Conservation (phyloP, 1,140 invertebrate genomes). For the Chironomus striatipennis region DNA sequence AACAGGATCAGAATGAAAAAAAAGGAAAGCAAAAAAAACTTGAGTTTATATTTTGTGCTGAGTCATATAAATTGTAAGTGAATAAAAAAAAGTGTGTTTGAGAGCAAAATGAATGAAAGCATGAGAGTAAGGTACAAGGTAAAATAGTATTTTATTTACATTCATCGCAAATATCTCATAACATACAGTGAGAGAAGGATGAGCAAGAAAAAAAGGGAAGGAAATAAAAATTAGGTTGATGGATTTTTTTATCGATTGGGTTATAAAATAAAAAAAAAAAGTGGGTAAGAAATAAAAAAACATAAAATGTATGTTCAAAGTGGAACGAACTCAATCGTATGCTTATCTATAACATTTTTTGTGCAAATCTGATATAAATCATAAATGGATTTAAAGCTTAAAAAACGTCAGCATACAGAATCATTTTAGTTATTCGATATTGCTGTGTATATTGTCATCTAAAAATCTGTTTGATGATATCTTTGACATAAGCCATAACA, state of each 20-base stretch:
- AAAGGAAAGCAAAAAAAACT: too few species aligned
- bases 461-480: too few species aligned
- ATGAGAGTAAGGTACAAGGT: too few species aligned
- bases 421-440: too few species aligned
- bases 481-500: too few species aligned
- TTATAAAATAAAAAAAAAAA: background rate
- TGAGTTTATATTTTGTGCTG: background rate
- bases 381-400: background rate
- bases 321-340: too few species aligned
- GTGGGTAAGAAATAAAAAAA: too few species aligned
- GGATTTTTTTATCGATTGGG: constrained; percentile 4
- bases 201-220: background rate
- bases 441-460: too few species aligned
- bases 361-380: background rate
- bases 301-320: too few species aligned
- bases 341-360: too few species aligned
- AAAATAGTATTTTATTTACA: too few species aligned
- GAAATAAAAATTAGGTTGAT: constrained; percentile 10
- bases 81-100: background rate
- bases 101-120: too few species aligned
- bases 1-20: background rate
- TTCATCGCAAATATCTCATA: background rate
- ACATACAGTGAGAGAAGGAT: background rate
- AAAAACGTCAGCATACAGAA: background rate
- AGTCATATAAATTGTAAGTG: background rate